These are phyloP conservation scores for Gymnarchus niloticus DNA, from an alignment of 2,113 vertebrate genomes.

Conservation along the genomic window DNA sequence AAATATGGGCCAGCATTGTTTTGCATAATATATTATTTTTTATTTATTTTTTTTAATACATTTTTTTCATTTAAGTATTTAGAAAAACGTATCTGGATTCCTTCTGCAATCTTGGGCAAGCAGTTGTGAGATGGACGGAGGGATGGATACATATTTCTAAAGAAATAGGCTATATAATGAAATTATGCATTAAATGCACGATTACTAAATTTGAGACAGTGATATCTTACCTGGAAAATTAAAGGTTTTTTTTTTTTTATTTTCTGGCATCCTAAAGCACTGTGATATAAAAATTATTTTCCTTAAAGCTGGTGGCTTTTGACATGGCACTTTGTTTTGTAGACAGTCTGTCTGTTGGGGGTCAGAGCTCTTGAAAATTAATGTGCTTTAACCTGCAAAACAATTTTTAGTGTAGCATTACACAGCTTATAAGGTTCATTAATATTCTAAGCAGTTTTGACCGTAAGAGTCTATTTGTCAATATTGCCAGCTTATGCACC, in stretches of 20 bases:
- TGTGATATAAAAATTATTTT: neutral
- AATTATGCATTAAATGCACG: neutral
- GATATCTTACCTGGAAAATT: neutral
- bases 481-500: neutral
- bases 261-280: neutral
- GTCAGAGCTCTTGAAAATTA: neutral
- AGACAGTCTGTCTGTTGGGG: neutral
- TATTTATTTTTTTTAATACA: neutral
- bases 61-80: neutral
- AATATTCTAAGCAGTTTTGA: neutral
- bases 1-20: neutral
- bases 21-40: neutral
- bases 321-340: neutral
- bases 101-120: neutral
- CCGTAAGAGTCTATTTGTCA: neutral
- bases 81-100: neutral
- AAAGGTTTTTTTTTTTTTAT: neutral
- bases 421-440: neutral
- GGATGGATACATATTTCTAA: neutral
- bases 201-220: neutral
- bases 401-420: neutral
- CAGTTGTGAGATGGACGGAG: neutral
- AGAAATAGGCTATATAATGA: neutral
- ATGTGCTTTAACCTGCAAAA: neutral
- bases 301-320: neutral